phyloP scores from a whole-genome alignment of 2,113 vertebrate species.

The Engraulis encrasicolus region DNA sequence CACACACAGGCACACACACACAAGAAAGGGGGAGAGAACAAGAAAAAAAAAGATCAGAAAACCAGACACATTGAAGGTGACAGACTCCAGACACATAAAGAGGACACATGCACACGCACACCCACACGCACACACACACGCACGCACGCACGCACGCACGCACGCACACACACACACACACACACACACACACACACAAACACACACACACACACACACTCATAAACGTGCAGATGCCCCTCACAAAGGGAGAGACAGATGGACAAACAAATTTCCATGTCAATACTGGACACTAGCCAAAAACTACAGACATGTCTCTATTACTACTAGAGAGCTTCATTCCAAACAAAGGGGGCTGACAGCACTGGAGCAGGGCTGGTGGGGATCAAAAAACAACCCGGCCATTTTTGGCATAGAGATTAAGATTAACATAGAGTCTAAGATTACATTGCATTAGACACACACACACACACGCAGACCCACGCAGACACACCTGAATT shows the following conservation, averaged over 20 bases:
- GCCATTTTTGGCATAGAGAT: no score
- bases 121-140: no score
- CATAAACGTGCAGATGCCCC: neutral
- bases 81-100: neutral
- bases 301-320: neutral
- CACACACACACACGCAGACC: no score
- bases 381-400: no score
- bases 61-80: neutral
- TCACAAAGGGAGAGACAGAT: slow-evolving; percentile 5
- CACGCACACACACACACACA: neutral
- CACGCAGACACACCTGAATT: no score
- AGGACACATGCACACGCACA: neutral
- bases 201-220: neutral
- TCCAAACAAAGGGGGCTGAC: neutral
- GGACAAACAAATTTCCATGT: slow-evolving; percentile 3
- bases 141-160: no score
- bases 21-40: neutral
- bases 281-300: neutral
- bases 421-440: no score
- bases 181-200: neutral
- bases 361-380: no score
- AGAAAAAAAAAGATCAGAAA: neutral
- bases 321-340: neutral
- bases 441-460: no score
- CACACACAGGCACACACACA: neutral